Base-by-base conservation (phyloP, 2,888 invertebrate genomes). In the Merodon equestris region DNA sequence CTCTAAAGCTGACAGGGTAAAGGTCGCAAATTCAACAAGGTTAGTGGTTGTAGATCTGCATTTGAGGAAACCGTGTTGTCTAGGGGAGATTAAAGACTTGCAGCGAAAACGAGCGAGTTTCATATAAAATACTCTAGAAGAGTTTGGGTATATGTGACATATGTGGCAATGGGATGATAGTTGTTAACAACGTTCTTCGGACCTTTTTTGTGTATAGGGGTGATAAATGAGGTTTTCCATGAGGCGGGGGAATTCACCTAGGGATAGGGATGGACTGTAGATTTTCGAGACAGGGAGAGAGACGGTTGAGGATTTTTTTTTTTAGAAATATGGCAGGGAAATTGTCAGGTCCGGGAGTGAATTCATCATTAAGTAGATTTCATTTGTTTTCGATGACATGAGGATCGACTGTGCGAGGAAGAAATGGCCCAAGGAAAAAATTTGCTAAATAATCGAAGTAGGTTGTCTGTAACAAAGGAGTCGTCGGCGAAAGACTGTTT, bases 1-100 rank as follows among this genome's bases (percentile, higher is more conserved):
- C 47, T 47, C 47, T 1, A 47, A 12, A 9, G 47, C 47, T 47
- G 47, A 47, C 9, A 47, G 47, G 47, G 18, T 18, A 10, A 18
- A 47, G 17, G 47, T 17, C 18, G 17, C 18, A 10, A 47, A 17
- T 47, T 47, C 47, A 17, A 47, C 18, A 10, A 47, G 17, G 12
- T 47, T 47, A 17, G 47, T 17, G 18, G 47, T 47, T 10, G 47
- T 47, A 10, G 47, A 44, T n/a, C 42, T 44, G 13, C n/a, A 15
- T 3, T 17, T 10, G 27, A 47, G 18, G 12, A 47, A 47, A 9
- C 47, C 47, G 17, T 47, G 17, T 47, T 47, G 47, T 7, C 10
- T 47, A 9, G 17, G 17, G 18, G 18, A 17, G 12, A 47, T 18
- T 10, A 47, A 10, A 18, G 5, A 47, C 12, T 47, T 47, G 18